These are phyloP conservation scores for Carcharodon carcharias DNA, from an alignment of 2,797 vertebrate genomes.

Conservation along the genomic window DNA sequence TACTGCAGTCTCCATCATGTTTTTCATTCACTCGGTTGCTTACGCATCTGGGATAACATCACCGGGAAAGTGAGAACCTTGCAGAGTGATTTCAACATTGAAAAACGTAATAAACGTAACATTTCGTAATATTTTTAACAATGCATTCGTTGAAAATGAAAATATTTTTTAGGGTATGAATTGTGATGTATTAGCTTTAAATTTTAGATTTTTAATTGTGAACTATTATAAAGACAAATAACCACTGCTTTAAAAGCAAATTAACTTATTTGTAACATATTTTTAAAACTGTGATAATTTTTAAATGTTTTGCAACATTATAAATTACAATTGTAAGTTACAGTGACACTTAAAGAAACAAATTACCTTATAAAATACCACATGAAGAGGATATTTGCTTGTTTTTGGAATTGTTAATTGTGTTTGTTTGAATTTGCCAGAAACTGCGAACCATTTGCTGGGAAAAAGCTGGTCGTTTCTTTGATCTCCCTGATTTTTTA, in stretches of 20 bases:
- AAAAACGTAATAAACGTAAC: background rate
- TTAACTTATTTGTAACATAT: background rate
- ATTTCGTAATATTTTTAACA: background rate
- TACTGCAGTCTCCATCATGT: background rate
- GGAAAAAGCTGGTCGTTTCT: conserved; percentile 77
- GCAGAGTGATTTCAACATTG: background rate
- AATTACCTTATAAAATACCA: background rate
- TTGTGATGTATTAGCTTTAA: background rate
- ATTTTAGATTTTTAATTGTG: background rate
- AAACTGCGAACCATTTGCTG: conserved; percentile 69
- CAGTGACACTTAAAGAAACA: background rate
- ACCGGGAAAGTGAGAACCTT: background rate
- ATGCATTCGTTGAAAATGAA: background rate
- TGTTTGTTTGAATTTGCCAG: conserved; percentile 49
- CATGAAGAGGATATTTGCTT: background rate
- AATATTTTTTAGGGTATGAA: background rate
- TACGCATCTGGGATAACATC: background rate
- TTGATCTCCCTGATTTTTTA: conserved; percentile 91
- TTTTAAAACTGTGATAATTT: background rate
- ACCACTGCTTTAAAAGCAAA: background rate
- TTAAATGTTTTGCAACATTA: background rate
- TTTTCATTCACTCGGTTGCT: background rate
- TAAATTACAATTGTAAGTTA: no score
- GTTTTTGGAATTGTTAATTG: background rate
- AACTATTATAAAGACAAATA: background rate